Conservation (phyloP, 2,113 vertebrate species). For the Melanostigma gelatinosum region DNA sequence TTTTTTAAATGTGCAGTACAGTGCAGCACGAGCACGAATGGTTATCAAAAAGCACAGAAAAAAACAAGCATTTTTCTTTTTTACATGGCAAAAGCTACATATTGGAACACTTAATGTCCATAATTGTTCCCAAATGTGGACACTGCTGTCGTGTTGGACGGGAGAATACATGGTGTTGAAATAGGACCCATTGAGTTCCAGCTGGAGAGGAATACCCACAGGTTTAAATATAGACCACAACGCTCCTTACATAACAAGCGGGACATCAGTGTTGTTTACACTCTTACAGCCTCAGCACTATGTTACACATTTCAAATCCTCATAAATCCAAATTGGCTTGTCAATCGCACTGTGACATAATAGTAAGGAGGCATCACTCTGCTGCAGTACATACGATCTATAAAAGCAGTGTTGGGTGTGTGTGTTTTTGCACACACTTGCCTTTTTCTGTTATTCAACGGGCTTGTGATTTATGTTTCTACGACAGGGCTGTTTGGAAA, state of each 20-base stretch:
- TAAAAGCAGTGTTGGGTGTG: not conserved
- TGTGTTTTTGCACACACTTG: not conserved
- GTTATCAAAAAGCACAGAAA: not conserved
- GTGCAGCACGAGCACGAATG: constrained; percentile 4
- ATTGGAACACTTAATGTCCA: not conserved
- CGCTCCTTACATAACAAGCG: constrained; percentile 69
- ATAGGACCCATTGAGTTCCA: constrained; percentile 22
- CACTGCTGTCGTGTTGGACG: too few species aligned
- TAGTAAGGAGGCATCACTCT: not conserved
- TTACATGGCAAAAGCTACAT: not conserved
- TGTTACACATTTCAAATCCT: constrained; percentile 37
- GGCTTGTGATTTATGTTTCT: constrained; percentile 45
- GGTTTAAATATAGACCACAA: constrained; percentile 73
- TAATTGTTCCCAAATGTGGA: constrained; percentile 9
- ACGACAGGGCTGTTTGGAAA: constrained; percentile 21
- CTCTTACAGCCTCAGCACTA: constrained; percentile 33
- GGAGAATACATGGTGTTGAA: constrained; percentile 1
- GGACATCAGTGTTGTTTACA: constrained; percentile 67
- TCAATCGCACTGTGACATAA: not conserved
- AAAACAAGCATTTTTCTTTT: not conserved
- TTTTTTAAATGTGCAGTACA: constrained; percentile 17
- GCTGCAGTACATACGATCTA: too few species aligned
- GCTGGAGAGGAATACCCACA: constrained; percentile 59
- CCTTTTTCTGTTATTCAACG: constrained; percentile 28
- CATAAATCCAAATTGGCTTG: constrained; percentile 14